A percentile compares a stretch with the other conserved stretches of the same genome.
phyloP scores from a whole-genome alignment of 2,888 invertebrate genomes.

The Drosophila greeni region DNA sequence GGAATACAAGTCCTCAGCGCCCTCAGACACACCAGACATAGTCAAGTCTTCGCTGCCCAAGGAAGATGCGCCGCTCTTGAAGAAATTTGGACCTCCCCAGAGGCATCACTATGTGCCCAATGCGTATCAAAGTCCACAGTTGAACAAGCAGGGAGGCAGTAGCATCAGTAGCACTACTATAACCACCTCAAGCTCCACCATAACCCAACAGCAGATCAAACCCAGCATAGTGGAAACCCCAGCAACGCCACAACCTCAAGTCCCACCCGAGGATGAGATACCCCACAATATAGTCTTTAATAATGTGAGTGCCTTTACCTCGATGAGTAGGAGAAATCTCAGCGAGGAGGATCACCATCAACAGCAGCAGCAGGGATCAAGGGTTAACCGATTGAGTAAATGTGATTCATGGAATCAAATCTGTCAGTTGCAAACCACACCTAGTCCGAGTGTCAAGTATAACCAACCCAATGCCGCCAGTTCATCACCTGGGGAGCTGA shows the following conservation, averaged over 20 bases:
- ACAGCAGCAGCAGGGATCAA: constrained; percentile 40
- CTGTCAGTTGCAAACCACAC: constrained; percentile 73
- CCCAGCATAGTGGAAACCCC: constrained; percentile 77
- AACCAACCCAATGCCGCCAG: constrained; percentile 23
- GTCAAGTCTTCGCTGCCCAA: constrained; percentile 77
- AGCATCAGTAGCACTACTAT: constrained; percentile 13
- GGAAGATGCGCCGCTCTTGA: constrained; percentile 76
- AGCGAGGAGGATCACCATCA: constrained; percentile 46
- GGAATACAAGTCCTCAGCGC: constrained; percentile 76
- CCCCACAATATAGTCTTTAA: constrained; percentile 77
- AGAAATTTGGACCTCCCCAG: constrained; percentile 78
- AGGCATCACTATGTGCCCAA: constrained; percentile 77
- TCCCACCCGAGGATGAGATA: constrained; percentile 72
- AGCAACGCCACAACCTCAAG: constrained; percentile 68
- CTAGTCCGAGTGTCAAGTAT: constrained; percentile 19
- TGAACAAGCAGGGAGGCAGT: constrained; percentile 39
- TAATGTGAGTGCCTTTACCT: constrained; percentile 76
- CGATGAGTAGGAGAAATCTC: constrained; percentile 70
- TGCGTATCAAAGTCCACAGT: constrained; percentile 75
- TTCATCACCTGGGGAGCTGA: constrained; percentile 51
- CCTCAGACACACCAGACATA: constrained; percentile 77
- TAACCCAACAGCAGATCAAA: constrained; percentile 46
- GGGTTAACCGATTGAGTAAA: constrained; percentile 80
- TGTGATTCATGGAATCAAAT: constrained; percentile 91
- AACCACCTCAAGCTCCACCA: constrained; percentile 11